Percentiles rank a stretch among this genome's conserved stretches.
These are phyloP conservation scores for Chamaea fasciata DNA, from an alignment of 2,113 vertebrate species.

Conservation along the genomic window DNA sequence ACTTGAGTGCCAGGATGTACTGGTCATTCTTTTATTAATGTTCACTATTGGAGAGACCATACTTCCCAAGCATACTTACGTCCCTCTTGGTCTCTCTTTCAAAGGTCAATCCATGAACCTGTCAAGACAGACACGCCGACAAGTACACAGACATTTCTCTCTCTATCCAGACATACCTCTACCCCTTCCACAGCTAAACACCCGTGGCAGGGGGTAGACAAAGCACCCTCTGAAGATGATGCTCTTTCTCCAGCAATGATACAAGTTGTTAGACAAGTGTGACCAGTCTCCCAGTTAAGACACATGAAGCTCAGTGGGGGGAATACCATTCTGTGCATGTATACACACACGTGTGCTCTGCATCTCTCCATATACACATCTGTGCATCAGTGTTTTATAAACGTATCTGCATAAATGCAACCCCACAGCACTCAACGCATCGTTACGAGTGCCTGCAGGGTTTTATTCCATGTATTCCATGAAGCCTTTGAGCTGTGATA, in stretches of 20 bases:
- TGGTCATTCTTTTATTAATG: neutral
- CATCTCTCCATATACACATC: neutral
- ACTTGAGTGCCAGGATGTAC: neutral
- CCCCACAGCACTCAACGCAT: neutral
- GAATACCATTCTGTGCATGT: neutral
- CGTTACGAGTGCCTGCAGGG: rapidly evolving
- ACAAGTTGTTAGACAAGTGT: neutral
- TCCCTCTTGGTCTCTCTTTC: neutral
- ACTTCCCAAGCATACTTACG: neutral
- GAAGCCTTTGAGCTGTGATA: neutral
- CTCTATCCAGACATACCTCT: neutral
- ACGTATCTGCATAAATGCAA: neutral
- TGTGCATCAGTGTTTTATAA: neutral
- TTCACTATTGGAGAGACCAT: neutral
- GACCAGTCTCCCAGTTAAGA: neutral
- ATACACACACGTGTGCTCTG: rapidly evolving
- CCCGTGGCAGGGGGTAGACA: neutral
- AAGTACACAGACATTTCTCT: neutral
- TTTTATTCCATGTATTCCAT: neutral
- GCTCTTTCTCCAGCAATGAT: neutral
- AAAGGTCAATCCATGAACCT: neutral
- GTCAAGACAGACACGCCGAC: neutral
- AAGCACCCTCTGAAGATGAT: neutral
- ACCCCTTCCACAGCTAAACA: neutral
- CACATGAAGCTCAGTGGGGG: neutral